These are phyloP conservation scores for Peromyscus melanophrys DNA, from an alignment of 2,797 vertebrate species.

Conservation along the genomic window DNA sequence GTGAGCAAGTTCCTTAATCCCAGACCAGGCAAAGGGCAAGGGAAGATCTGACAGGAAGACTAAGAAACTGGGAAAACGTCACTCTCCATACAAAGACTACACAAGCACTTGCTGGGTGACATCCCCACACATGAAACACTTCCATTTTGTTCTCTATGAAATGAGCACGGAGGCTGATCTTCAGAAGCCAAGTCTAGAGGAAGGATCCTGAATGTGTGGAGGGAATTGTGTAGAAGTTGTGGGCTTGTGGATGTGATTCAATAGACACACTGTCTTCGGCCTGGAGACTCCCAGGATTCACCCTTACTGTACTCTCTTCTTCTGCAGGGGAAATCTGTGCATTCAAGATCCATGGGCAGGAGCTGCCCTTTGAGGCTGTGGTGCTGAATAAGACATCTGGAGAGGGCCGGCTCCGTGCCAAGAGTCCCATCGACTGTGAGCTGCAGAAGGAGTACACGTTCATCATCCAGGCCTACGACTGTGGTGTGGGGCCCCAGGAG, in stretches of 20 bases:
- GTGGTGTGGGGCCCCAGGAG: constrained; percentile 93
- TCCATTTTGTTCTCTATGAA: background rate
- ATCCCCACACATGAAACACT: background rate
- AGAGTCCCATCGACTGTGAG: constrained; percentile 96
- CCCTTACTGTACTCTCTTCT: background rate
- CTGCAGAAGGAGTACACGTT: constrained; percentile 98
- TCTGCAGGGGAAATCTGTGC: constrained; percentile 96
- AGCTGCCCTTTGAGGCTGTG: constrained; percentile 96
- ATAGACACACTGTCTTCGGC: background rate
- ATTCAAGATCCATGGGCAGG: constrained; percentile 96
- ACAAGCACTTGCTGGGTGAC: background rate
- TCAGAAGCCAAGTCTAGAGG: background rate
- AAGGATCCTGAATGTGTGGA: background rate
- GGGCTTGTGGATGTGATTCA: background rate
- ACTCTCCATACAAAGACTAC: background rate
- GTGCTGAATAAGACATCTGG: constrained; percentile 98
- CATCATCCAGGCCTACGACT: constrained; percentile 98
- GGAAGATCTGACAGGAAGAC: background rate
- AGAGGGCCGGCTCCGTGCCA: constrained; percentile 95
- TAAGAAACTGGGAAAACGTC: background rate
- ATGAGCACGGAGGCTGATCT: background rate
- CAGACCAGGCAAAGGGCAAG: background rate
- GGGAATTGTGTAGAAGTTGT: background rate
- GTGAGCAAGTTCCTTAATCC: background rate
- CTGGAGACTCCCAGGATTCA: background rate